Base-by-base conservation (phyloP, 2,888 invertebrate genomes). In the Vannuccia rotundouncinata region DNA sequence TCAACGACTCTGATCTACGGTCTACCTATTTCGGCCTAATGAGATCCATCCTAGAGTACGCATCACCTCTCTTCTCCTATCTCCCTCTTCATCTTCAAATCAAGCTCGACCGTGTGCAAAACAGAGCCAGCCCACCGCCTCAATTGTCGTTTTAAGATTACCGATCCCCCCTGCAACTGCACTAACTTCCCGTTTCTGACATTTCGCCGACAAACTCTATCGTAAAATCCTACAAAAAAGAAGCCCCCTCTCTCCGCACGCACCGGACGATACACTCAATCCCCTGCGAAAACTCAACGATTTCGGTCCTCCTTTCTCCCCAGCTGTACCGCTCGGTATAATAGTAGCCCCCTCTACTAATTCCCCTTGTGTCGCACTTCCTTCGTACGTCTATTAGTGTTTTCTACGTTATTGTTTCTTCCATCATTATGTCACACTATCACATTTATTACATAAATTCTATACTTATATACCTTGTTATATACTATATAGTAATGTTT, bases 81-180 rank as follows among this genome's bases (percentile, higher is more conserved):
- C 66, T 66, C 66, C 66, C 10, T 5, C 66, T 66, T 2, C 66
- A n/a, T 66, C 66, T 66, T 66, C 66, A 66, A 66, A 5, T 66
- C 66, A 66, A 22, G 25, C 66, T 22, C 10, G 66, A 66, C 22
- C 66, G 66, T 22, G 66, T 66, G 25, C 66, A 66, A 22, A 66
- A 66, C 66, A 66, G 66, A 66, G 25, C 66, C 66, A 66, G 25
- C 66, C 66, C 66, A 66, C 66, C 66, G 66, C 66, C 25, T 66
- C 25, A 66, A 22, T 27, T 45, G 45, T 66, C 66, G 22, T 66
- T 66, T 66, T 22, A 66, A 66, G 66, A 66, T 5, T 22, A 66
- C 66, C 66, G 66, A 66, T 66, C 25, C 66, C 25, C 66, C 66
- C 10, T 66, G 66, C 25, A 66, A 66, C 25, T 66, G 66, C 22